Conservation (phyloP, 2,113 vertebrate genomes). For the Nibea albiflora region DNA sequence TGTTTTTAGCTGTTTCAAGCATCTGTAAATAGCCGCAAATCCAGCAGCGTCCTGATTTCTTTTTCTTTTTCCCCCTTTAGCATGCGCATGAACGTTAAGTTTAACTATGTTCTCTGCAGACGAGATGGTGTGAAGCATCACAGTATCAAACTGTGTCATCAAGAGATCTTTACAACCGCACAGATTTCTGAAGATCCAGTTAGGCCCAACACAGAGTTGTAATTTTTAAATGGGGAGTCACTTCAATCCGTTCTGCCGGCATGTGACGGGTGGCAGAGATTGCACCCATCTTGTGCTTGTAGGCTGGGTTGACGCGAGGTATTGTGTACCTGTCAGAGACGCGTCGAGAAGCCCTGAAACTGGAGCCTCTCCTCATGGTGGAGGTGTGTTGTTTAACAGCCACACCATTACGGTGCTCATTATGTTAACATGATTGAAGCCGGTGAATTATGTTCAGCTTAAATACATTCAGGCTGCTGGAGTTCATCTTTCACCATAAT, state of each 20-base stretch:
- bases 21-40: slow-evolving; percentile 17
- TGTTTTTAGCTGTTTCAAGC: slow-evolving; percentile 12
- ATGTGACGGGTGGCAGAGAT: slow-evolving; percentile 63
- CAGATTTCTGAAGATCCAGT: slow-evolving; percentile 25
- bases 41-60: fast-evolving
- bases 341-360: slow-evolving; percentile 65
- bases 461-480: slow-evolving; percentile 53
- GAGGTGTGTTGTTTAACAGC: slow-evolving; percentile 72
- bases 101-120: slow-evolving; percentile 24
- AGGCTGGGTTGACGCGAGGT: slow-evolving; percentile 67
- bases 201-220: slow-evolving; percentile 4
- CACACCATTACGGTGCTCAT: slow-evolving; percentile 71
- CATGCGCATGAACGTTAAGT: background rate
- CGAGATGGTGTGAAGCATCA: slow-evolving; percentile 15
- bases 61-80: background rate
- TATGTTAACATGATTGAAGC: slow-evolving; percentile 79
- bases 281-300: slow-evolving; percentile 68
- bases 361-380: slow-evolving; percentile 48
- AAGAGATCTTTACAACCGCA: slow-evolving; percentile 14
- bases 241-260: slow-evolving; percentile 29
- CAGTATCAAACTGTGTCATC: slow-evolving; percentile 8
- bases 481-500: slow-evolving; percentile 55
- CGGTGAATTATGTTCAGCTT: slow-evolving; percentile 55
- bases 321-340: slow-evolving; percentile 78
- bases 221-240: slow-evolving; percentile 12